phyloP scores from a whole-genome alignment of 2,888 invertebrate genomes.

The Trilocha varians region DNA sequence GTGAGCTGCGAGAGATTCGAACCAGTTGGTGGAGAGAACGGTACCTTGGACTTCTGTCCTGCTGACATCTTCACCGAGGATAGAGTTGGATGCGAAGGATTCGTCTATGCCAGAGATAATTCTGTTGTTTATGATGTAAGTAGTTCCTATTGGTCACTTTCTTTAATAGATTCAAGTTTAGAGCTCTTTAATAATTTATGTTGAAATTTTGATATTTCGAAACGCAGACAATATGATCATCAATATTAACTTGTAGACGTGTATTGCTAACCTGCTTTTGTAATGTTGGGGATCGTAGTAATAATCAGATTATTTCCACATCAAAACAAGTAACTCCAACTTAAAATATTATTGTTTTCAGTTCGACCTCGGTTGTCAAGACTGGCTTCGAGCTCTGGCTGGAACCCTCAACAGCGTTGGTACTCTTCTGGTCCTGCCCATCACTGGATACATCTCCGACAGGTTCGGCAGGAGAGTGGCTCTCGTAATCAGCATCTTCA shows the following conservation, averaged over 20 bases:
- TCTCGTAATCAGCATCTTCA: conserved; percentile 56
- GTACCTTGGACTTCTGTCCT: conserved; percentile 35
- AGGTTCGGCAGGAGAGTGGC: conserved; percentile 69
- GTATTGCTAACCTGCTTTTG: no score
- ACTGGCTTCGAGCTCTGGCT: conserved; percentile 80
- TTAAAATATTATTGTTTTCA: conserved; percentile 35
- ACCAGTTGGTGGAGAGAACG: conserved; percentile 23
- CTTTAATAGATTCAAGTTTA: no score
- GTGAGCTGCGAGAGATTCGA: conserved; percentile 59
- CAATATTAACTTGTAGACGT: no score
- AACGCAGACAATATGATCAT: no score
- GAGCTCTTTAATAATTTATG: no score
- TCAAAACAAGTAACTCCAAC: neutral
- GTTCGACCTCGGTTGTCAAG: conserved; percentile 77
- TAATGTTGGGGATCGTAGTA: no score
- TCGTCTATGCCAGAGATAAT: conserved; percentile 44
- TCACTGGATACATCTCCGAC: conserved; percentile 81
- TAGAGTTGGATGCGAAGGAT: conserved; percentile 31
- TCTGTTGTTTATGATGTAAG: conserved; percentile 55
- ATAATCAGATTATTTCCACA: no score
- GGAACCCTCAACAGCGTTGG: conserved; percentile 82
- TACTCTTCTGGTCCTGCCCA: conserved; percentile 77
- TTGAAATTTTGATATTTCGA: no score
- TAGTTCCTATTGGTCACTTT: no score
- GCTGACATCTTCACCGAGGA: conserved; percentile 26